Evolutionary conservation across 1,140 invertebrate genomes (phyloP).

Genomic region (Pseudomyrmex gracilis): DNA sequence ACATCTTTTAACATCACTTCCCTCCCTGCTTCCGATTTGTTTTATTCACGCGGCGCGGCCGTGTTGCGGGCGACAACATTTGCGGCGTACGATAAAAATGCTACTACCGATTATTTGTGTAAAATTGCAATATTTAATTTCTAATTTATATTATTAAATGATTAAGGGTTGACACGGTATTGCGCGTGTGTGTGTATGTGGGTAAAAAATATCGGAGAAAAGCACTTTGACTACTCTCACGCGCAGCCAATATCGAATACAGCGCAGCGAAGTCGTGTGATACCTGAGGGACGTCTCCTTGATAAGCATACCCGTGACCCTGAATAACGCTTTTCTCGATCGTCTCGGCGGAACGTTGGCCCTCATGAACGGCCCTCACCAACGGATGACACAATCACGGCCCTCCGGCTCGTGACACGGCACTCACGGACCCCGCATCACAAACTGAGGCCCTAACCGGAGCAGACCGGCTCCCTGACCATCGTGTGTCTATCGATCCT

Average conservation of each 20-base stretch:
- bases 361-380: slow-evolving; percentile 69
- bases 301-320: slow-evolving; percentile 80
- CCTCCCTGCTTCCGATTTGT: not conserved
- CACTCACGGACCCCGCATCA: slow-evolving; percentile 80
- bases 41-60: too few relatives aligned
- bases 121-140: not conserved
- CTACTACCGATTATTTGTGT: not conserved
- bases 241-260: not conserved
- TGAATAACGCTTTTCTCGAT: slow-evolving; percentile 65
- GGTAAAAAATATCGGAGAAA: not conserved
- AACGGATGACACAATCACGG: slow-evolving; percentile 80
- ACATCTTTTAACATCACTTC: not conserved
- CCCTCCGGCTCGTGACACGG: slow-evolving; percentile 76
- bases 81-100: not conserved
- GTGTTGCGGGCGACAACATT: not conserved
- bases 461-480: slow-evolving; percentile 47
- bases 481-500: slow-evolving; percentile 46
- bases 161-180: too few relatives aligned
- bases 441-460: slow-evolving; percentile 77
- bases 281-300: slow-evolving; percentile 84
- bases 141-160: slow-evolving; percentile 6
- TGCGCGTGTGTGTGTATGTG: not conserved
- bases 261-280: slow-evolving; percentile 26
- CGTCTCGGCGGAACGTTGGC: slow-evolving; percentile 66
- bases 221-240: not conserved